Evolutionary conservation across 2,888 invertebrate species (phyloP).

Genomic region (Criorhina ranunculi): DNA sequence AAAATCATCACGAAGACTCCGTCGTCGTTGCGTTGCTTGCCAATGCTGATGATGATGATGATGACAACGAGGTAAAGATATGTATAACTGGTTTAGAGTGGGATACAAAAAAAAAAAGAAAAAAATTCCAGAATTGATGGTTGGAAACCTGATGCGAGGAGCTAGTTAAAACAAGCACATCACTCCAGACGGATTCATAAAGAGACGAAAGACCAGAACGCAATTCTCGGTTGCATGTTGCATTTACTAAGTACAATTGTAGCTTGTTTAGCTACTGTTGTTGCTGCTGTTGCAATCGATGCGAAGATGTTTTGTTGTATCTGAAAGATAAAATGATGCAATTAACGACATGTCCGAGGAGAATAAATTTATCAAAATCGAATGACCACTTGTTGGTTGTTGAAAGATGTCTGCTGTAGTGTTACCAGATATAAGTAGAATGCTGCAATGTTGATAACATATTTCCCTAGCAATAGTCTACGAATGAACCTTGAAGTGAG

Average conservation of each 20-base stretch:
- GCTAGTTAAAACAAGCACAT: slow-evolving; percentile 39
- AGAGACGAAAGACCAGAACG: slow-evolving; percentile 25
- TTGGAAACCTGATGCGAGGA: slow-evolving; percentile 60
- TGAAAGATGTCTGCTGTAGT: neutral
- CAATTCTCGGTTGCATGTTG: slow-evolving; percentile 43
- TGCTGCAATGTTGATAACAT: no score
- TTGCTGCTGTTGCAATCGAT: slow-evolving; percentile 46
- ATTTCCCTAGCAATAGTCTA: no score
- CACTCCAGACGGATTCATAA: neutral
- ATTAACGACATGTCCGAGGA: slow-evolving; percentile 73
- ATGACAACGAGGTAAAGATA: slow-evolving; percentile 55
- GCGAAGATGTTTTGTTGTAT: slow-evolving; percentile 63
- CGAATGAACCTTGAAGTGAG: no score
- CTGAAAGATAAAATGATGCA: slow-evolving; percentile 70
- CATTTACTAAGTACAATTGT: slow-evolving; percentile 55
- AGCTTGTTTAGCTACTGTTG: slow-evolving; percentile 65
- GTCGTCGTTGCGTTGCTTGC: slow-evolving; percentile 30
- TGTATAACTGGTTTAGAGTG: slow-evolving; percentile 47
- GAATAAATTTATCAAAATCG: slow-evolving; percentile 75
- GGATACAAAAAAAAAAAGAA: slow-evolving; percentile 40
- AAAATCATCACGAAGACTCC: slow-evolving; percentile 65
- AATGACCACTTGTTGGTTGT: slow-evolving; percentile 64
- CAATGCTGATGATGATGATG: slow-evolving; percentile 45
- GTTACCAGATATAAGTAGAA: slow-evolving; percentile 62
- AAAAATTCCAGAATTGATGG: slow-evolving; percentile 67